Evolutionary conservation across 30 jellyfish, hydroid and myxozoan genomes (phyloP), one percentile per base, ranked within the genome.

Genomic region (Pseudorhiza aurosa): DNA sequence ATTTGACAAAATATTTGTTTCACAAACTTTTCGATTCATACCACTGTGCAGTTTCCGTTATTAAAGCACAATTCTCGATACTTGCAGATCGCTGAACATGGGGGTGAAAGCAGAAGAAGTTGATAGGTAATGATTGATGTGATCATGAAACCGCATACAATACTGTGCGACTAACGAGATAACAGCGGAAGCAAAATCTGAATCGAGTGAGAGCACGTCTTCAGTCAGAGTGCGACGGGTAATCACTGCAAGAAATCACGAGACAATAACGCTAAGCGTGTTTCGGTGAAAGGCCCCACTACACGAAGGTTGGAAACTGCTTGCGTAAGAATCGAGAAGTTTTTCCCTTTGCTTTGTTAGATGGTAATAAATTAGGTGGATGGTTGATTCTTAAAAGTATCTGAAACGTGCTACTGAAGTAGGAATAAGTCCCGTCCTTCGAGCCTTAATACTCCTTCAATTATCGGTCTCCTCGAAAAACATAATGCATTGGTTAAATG

Each of bases 301-400:
- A 15, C 15, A 15, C 15, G n/a, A n/a, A n/a, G n/a, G n/a, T n/a
- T n/a, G n/a, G n/a, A n/a, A n/a, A n/a, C n/a, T n/a, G 36, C 35
- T n/a, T 33, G 19, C 5, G 24, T n/a, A 53, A 53, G 67, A 53
- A 53, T 22, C 67, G 36, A 53, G 36, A 53, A 53, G 67, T 19
- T 19, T 53, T 9, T 19, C 67, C 4, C 8, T 19, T 53, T 53
- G 19, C 39, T 53, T 53, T 1, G 2, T 33, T 53, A n/a, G 14
- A 19, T 53, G 67, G 19, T 15, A 53, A 53, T 53, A 53, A 53
- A 53, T 53, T 53, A 53, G 67, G 67, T 53, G 67, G 67, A 53
- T 36, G 67, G 14, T 53, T 53, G 15, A 53, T 18, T 53, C 67
- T 53, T 53, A 9, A 53, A n/a, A n/a, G n/a, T n/a, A n/a, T n/a